phyloP scores from a whole-genome alignment of 2,888 invertebrate genomes.

The Pandemis corylana region DNA sequence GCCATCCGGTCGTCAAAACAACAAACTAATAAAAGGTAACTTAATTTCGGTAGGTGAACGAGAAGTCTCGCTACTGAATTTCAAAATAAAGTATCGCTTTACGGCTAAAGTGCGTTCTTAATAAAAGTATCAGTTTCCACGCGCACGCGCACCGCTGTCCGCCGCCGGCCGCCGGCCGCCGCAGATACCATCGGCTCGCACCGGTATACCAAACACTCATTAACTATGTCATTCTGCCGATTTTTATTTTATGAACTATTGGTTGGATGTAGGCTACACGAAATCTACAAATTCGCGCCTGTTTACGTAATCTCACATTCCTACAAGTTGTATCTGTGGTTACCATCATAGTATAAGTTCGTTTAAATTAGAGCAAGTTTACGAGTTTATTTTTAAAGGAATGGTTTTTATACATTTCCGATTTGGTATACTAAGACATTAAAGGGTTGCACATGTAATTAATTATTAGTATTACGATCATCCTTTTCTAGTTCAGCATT shows the following conservation, averaged over 20 bases:
- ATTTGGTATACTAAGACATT: neutral
- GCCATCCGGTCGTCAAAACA: too few relatives aligned
- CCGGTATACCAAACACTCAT: slow-evolving; percentile 27
- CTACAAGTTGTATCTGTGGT: too few relatives aligned
- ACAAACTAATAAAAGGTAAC: neutral
- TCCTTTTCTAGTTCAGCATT: slow-evolving; percentile 7
- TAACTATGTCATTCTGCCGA: slow-evolving; percentile 18
- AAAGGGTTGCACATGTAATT: neutral
- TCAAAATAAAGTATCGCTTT: slow-evolving; percentile 63
- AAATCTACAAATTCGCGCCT: neutral
- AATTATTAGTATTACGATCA: neutral
- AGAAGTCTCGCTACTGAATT: slow-evolving; percentile 62
- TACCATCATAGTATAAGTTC: neutral
- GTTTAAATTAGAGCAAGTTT: neutral
- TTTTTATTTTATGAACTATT: neutral
- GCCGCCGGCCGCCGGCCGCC: slow-evolving; percentile 27
- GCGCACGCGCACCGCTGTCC: slow-evolving; percentile 19
- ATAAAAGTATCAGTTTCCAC: slow-evolving; percentile 69
- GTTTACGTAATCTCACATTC: too few relatives aligned
- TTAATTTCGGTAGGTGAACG: slow-evolving; percentile 28
- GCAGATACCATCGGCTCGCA: slow-evolving; percentile 39
- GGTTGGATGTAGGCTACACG: neutral
- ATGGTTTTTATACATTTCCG: neutral
- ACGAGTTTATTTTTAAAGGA: neutral
- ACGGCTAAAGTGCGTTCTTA: slow-evolving; percentile 55